Evolutionary conservation across 1,140 invertebrate genomes (phyloP).

Genomic region (Caenorhabditis inopinata): DNA sequence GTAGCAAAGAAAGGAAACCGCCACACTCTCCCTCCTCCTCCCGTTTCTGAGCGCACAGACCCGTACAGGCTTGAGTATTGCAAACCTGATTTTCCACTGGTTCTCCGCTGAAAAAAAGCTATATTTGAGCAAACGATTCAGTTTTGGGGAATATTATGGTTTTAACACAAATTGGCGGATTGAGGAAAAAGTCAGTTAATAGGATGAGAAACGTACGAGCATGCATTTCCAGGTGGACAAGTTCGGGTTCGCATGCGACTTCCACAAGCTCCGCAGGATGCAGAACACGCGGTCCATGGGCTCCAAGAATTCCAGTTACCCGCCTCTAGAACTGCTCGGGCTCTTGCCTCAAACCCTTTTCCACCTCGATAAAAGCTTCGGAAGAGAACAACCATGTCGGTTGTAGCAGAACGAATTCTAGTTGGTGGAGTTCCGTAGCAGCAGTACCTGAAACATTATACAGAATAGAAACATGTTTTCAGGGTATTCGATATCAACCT

Average conservation of each 20-base stretch:
- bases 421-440: slow-evolving; percentile 62
- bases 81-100: slow-evolving; percentile 61
- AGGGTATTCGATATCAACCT: slow-evolving; percentile 52
- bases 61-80: slow-evolving; percentile 57
- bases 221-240: slow-evolving; percentile 53
- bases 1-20: slow-evolving; percentile 44
- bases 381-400: slow-evolving; percentile 65
- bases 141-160: too few species aligned
- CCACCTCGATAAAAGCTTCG: slow-evolving; percentile 66
- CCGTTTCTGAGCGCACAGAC: slow-evolving; percentile 55
- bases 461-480: not conserved
- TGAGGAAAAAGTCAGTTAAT: not conserved
- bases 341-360: slow-evolving; percentile 63
- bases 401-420: slow-evolving; percentile 60
- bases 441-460: slow-evolving; percentile 57
- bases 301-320: slow-evolving; percentile 57
- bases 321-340: slow-evolving; percentile 52
- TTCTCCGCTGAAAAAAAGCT: slow-evolving; percentile 54
- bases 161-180: too few species aligned
- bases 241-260: slow-evolving; percentile 51
- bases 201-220: slow-evolving; percentile 28
- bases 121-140: too few species aligned
- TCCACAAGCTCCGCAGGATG: slow-evolving; percentile 62
- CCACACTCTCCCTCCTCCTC: slow-evolving; percentile 39
- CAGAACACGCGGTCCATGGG: slow-evolving; percentile 58